Percentiles rank a stretch among this genome's conserved stretches.
Conservation (phyloP, 1,140 invertebrate species). For the Temnothorax nylanderi region DNA sequence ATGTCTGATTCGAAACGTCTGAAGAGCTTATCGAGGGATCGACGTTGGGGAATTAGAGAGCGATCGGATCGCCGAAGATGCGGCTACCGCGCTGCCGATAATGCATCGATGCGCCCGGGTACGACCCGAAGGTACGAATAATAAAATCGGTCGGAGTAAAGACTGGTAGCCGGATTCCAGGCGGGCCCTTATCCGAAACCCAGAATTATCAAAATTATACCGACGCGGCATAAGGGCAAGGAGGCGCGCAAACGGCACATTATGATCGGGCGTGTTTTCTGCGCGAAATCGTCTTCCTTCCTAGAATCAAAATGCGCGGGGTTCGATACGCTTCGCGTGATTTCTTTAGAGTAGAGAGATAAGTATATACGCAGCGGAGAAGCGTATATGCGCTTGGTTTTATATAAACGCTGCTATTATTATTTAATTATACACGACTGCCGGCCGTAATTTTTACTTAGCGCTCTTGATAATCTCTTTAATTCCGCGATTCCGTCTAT, state of each 20-base stretch:
- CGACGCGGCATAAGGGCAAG: conserved; percentile 57
- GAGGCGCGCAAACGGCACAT: conserved; percentile 80
- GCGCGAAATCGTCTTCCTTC: conserved; percentile 56
- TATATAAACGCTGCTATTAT: conserved; percentile 47
- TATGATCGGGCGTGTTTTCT: conserved; percentile 64
- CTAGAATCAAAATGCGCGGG: conserved; percentile 58
- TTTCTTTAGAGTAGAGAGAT: conserved; percentile 58
- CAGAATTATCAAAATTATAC: conserved; percentile 83
- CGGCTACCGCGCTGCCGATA: conserved; percentile 52
- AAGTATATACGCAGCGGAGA: conserved; percentile 46
- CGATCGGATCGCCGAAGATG: conserved; percentile 33
- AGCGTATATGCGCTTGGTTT: conserved; percentile 13
- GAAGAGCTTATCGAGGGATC: conserved; percentile 5
- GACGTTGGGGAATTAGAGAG: conserved; percentile 51
- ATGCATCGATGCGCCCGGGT: conserved; percentile 47
- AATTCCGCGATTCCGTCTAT: conserved; percentile 31
- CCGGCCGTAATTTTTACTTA: conserved; percentile 49
- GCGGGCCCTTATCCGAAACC: conserved; percentile 78
- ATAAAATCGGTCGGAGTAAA: conserved; percentile 77
- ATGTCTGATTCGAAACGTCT: neutral
- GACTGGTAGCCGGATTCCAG: conserved; percentile 82
- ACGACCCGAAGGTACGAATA: conserved; percentile 65
- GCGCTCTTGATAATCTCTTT: conserved; percentile 42
- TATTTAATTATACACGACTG: conserved; percentile 52
- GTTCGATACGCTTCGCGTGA: conserved; percentile 58